Percentiles rank a stretch among this genome's conserved stretches.
Conservation (phyloP, 2,888 invertebrate genomes). For the Drosophila hawaiiensis region DNA sequence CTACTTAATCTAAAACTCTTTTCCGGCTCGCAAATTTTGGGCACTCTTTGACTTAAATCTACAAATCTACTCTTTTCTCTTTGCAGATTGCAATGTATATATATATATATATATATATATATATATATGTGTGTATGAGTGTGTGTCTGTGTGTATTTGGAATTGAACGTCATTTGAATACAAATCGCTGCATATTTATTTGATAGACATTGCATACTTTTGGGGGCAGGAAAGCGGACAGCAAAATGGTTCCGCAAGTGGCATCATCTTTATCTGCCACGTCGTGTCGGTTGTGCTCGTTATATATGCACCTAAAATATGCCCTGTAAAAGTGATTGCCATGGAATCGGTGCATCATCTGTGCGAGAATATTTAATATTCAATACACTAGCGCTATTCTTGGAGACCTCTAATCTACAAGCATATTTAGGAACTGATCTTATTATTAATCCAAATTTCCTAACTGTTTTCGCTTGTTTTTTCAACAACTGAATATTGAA, state of each 20-base stretch:
- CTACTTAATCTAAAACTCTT: conserved; percentile 12
- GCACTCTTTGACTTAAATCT: neutral
- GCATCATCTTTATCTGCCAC: conserved; percentile 40
- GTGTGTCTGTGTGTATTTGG: conserved; percentile 8
- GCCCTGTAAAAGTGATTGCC: neutral
- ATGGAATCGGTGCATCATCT: neutral
- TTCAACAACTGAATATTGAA: neutral
- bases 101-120: neutral
- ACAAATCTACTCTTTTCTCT: conserved; percentile 3
- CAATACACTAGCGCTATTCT: neutral
- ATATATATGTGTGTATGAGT: no score
- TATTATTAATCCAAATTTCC: neutral
- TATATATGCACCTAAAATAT: neutral
- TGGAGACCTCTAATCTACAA: no score
- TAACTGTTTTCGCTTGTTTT: neutral
- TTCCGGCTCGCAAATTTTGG: neutral
- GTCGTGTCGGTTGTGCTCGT: conserved; percentile 6
- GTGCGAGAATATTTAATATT: neutral
- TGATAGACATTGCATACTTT: conserved; percentile 49
- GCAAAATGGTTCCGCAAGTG: conserved; percentile 31
- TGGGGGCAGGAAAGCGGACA: conserved; percentile 19
- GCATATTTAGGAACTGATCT: no score
- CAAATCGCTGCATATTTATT: conserved; percentile 63
- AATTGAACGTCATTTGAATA: conserved; percentile 61
- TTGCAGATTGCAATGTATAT: conserved; percentile 21